Base-by-base conservation (phyloP, 1,140 invertebrate genomes). In the Drosophila micromelanica region DNA sequence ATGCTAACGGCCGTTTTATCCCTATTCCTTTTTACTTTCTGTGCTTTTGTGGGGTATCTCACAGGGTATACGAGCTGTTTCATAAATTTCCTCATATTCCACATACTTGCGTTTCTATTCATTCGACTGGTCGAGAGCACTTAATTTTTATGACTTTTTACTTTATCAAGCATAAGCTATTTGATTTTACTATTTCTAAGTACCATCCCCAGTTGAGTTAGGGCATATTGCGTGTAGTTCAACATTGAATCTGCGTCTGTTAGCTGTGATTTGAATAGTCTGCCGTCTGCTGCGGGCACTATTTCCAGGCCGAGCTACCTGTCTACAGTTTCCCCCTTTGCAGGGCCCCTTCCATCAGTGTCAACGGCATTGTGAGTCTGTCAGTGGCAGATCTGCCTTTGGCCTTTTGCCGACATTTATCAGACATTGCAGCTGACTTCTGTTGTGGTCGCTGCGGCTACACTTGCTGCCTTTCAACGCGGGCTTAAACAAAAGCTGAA, bases 311-410 rank as follows among this genome's bases (percentile, higher is more conserved):
- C 38, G 15, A 43, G n/a, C 15, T 48, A 63, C 51, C 62, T 68
- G 15, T 32, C 67, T 42, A 59, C 20, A 45, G 23, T 45, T 62
- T 45, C 55, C 17, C 17, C 8, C 35, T 17, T 32, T 54, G 5
- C 51, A 48, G 46, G 38, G 57, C 54, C 35, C 82, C 13, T 67
- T 82, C 64, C 72, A 57, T 82, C 82, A 87, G 75, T 76, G 81
- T 87, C 81, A 78, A 68, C 56, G 37, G 12, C 81, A 89, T 73
- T 70, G 55, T 68, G 57, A 42, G 57, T 43, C 71, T 71, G 81
- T 74, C 82, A 82, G 56, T 56, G 51, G 45, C 61, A 70, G 54
- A n/a, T 37, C 46, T 30, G 40, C 77, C 60, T 52, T 52, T 52
- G 57, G 56, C 48, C 42, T 35, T 51, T 32, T 51, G 65, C 56